Evolutionary conservation across 2,113 vertebrate species (phyloP), one percentile per base, ranked within the genome.

Genomic region (Climacteris rufus): DNA sequence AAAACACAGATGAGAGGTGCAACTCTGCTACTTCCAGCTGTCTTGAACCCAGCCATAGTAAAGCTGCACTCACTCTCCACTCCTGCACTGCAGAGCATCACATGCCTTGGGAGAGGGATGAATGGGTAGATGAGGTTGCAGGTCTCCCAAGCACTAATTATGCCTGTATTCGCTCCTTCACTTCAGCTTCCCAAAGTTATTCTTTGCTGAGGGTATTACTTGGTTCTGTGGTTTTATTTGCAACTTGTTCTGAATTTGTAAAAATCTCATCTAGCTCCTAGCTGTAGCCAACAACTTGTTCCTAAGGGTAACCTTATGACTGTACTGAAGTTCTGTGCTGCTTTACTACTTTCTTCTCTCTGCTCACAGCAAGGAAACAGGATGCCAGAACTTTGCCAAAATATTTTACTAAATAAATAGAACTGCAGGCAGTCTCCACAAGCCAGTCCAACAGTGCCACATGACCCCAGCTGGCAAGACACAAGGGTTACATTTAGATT

Each of bases 381-480:
- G 90, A 95, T 77, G 75, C 50, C 66, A 78, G 40, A 85, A 74
- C 90, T 89, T 94, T 93, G 86, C 83, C 91, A 96, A 97, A 92
- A 70, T 83, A 92, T 74, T 95, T 94, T 80, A 54, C 89, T 86
- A 63, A 95, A 92, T 83, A 93, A 94, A 94, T 44, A 95, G 89
- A 89, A 92, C 81, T 78, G 77, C 80, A 93, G 91, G 91, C 95
- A 91, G 89, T 68, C 89, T 93, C 90, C 80, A 70, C 90, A 85
- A 95, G 56, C 33, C 77, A 82, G 50, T 54, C 47, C 35, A 64
- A 44, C 56, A 91, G 87, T 91, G 49, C 75, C 70, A 53, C 77
- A 84, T 84, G 80, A 93, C 76, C 80, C 56, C 77, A 86, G 7
- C 76, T 94, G 89, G 93, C 83, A 94, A 79, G 37, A 92, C 45